Evolutionary conservation across 2,113 vertebrate genomes (phyloP).

Genomic region (Plestiodon gilberti): DNA sequence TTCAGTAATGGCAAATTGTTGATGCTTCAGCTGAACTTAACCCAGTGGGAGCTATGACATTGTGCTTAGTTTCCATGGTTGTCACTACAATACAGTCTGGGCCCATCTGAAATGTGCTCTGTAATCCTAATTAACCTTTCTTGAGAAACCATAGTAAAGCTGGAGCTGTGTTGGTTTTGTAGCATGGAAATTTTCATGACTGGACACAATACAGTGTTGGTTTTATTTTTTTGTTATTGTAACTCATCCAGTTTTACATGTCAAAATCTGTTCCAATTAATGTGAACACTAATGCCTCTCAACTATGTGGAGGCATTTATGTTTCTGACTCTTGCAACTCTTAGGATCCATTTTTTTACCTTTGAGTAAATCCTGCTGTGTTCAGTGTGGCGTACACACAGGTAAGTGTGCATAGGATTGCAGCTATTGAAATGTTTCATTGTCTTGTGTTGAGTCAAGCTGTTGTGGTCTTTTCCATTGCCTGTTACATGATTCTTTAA

Average conservation of each 20-base stretch:
- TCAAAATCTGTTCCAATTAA: neutral
- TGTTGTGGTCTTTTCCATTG: too few relatives aligned
- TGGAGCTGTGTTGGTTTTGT: neutral
- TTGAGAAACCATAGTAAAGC: neutral
- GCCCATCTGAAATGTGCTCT: constrained; percentile 18
- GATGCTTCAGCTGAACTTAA: constrained; percentile 27
- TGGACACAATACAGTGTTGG: too few relatives aligned
- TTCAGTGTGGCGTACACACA: neutral
- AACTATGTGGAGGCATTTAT: neutral
- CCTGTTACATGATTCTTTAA: too few relatives aligned
- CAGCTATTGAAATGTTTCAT: neutral
- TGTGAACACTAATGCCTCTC: neutral
- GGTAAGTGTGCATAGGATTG: neutral
- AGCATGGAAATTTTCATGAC: neutral
- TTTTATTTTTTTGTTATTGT: neutral
- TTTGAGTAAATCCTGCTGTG: neutral
- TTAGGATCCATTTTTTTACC: neutral
- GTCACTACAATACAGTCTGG: constrained; percentile 6
- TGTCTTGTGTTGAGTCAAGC: too few relatives aligned
- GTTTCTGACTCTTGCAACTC: neutral
- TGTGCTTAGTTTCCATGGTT: constrained; percentile 34
- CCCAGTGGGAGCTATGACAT: constrained; percentile 25
- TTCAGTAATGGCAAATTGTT: neutral
- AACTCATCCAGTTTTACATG: neutral
- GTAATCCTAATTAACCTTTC: constrained; percentile 27